A percentile compares a stretch with the other conserved stretches of the same genome.
Conservation (phyloP, 2,888 invertebrate genomes). For the Lissonota sp. region DNA sequence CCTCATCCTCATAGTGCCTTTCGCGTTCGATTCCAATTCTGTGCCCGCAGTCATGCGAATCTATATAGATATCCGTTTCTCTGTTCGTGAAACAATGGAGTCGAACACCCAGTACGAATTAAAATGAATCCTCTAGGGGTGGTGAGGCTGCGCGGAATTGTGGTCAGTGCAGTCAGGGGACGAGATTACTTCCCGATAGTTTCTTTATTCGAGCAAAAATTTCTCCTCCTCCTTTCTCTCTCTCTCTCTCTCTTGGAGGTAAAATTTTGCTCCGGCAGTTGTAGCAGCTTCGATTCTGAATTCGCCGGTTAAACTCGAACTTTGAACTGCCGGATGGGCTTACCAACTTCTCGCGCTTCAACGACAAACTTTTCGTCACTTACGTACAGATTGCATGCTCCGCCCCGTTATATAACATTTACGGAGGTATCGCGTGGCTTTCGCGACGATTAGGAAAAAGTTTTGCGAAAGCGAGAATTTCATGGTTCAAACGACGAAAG, state of each 20-base stretch:
- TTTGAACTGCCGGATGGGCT: conserved; percentile 45
- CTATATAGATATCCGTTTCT: background rate
- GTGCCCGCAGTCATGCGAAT: background rate
- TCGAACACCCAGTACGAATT: conserved; percentile 15
- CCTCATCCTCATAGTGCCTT: too few species aligned
- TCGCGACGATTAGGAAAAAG: conserved; percentile 47
- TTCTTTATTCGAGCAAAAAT: conserved; percentile 45
- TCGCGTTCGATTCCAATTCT: conserved; percentile 14
- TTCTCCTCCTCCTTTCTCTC: background rate
- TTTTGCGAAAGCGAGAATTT: conserved; percentile 24
- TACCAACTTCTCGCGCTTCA: conserved; percentile 46
- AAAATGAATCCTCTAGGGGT: conserved; percentile 31
- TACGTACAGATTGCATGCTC: conserved; percentile 4
- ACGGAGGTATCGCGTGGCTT: conserved; percentile 30
- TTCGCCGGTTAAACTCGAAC: conserved; percentile 42
- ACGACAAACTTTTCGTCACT: conserved; percentile 46
- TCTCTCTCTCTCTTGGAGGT: too few species aligned
- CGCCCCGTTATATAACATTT: conserved; percentile 1
- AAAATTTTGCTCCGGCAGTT: background rate
- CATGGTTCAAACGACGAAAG: conserved; percentile 11
- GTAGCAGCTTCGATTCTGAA: conserved; percentile 39
- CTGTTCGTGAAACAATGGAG: conserved; percentile 29
- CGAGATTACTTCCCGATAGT: conserved; percentile 61
- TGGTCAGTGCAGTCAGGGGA: conserved; percentile 21
- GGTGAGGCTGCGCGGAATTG: conserved; percentile 4